Percentiles rank a stretch among this genome's conserved stretches.
Evolutionary conservation across 2,888 invertebrate species (phyloP).

Genomic region (Acronicta alni): DNA sequence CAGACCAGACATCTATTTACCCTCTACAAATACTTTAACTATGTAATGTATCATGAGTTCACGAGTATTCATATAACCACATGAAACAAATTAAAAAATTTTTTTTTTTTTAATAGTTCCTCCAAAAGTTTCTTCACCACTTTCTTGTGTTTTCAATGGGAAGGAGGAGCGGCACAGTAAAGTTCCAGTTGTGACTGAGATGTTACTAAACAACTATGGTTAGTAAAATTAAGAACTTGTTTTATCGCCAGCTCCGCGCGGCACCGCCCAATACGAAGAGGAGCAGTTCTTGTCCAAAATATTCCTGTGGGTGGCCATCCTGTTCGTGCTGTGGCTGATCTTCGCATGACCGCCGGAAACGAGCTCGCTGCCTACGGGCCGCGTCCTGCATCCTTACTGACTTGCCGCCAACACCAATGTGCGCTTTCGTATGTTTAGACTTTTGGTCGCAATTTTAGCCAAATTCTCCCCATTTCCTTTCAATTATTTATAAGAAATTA

Average conservation of each 20-base stretch:
- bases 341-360: constrained; percentile 91
- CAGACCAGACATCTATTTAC: too few species aligned
- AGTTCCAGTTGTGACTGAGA: too few species aligned
- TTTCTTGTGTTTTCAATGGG: too few species aligned
- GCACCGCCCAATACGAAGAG: constrained; percentile 96
- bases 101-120: too few species aligned
- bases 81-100: too few species aligned
- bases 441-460: constrained; percentile 33
- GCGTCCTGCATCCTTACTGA: constrained; percentile 36
- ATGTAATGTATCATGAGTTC: too few species aligned
- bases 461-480: constrained; percentile 50
- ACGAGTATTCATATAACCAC: too few species aligned
- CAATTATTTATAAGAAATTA: constrained; percentile 33
- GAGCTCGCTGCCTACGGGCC: constrained; percentile 36
- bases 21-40: too few species aligned
- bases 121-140: too few species aligned
- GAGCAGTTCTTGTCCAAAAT: constrained; percentile 97
- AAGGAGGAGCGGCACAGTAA: too few species aligned
- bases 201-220: too few species aligned
- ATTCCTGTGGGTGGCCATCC: constrained; percentile 97
- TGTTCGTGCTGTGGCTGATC: constrained; percentile 97
- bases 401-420: constrained; percentile 30
- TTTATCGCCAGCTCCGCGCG: constrained; percentile 90
- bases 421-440: constrained; percentile 57
- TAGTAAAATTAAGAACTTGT: neutral